phyloP scores from a whole-genome alignment of 2,888 invertebrate species.

The Ochropacha duplaris region DNA sequence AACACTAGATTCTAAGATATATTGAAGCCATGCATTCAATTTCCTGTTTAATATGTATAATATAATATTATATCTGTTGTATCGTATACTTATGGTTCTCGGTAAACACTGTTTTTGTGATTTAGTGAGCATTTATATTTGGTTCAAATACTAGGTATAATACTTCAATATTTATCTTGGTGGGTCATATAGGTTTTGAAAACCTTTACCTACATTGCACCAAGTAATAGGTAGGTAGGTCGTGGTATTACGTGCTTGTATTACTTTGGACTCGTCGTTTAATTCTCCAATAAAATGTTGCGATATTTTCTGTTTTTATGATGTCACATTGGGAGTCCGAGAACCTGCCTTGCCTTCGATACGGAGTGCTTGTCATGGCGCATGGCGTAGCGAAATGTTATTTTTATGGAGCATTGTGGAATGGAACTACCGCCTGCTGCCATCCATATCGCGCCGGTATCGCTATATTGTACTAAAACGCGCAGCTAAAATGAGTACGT shows the following conservation, averaged over 20 bases:
- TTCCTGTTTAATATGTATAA: conserved; percentile 25
- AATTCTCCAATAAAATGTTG: conserved; percentile 19
- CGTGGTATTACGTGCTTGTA: conserved; percentile 8
- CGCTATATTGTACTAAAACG: conserved; percentile 9
- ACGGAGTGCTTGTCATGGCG: conserved; percentile 20
- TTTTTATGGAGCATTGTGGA: conserved; percentile 39
- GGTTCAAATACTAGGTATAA: too few relatives aligned
- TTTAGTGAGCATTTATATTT: too few relatives aligned
- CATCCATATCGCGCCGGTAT: neutral
- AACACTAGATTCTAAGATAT: too few relatives aligned
- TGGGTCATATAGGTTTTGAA: too few relatives aligned
- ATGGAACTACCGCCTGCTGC: neutral
- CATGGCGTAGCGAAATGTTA: conserved; percentile 30
- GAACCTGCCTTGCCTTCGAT: conserved; percentile 16
- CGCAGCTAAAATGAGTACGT: too few relatives aligned
- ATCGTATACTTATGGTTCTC: too few relatives aligned
- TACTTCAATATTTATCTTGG: too few relatives aligned
- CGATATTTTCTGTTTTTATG: conserved; percentile 26
- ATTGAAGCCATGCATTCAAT: conserved; percentile 49
- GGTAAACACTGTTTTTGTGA: too few relatives aligned
- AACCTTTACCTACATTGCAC: too few relatives aligned
- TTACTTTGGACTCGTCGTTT: too few relatives aligned
- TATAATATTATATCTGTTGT: too few relatives aligned
- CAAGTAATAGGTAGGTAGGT: conserved; percentile 11
- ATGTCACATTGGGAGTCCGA: conserved; percentile 12